A percentile compares a stretch with the other conserved stretches of the same genome.
Conservation (phyloP, 1,140 invertebrate species). For the Heliconius eleuchia region DNA sequence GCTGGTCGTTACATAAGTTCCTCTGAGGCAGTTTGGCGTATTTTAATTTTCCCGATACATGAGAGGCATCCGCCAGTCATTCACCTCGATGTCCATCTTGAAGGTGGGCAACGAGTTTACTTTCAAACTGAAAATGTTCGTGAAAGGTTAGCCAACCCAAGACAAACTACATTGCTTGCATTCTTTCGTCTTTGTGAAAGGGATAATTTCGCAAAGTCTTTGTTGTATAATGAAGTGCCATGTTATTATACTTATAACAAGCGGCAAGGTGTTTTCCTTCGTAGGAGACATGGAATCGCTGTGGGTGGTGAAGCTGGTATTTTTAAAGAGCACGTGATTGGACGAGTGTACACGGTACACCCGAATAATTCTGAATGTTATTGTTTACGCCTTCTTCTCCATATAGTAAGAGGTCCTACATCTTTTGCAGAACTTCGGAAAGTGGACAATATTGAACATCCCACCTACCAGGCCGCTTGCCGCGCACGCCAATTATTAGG, state of each 20-base stretch:
- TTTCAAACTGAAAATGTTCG: conserved; percentile 43
- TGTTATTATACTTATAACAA: conserved; percentile 28
- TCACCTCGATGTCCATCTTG: conserved; percentile 59
- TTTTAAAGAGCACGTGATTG: conserved; percentile 51
- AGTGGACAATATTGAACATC: conserved; percentile 48
- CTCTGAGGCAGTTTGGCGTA: conserved; percentile 75
- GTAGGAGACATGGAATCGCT: conserved; percentile 43
- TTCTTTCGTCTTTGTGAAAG: conserved; percentile 46
- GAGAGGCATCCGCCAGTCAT: conserved; percentile 65
- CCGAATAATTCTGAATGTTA: conserved; percentile 67
- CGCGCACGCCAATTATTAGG: conserved; percentile 49
- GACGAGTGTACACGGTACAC: conserved; percentile 64
- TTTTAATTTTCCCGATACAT: conserved; percentile 69
- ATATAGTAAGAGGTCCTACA: conserved; percentile 61
- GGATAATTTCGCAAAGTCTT: conserved; percentile 41
- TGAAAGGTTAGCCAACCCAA: conserved; percentile 41
- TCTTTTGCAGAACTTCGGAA: conserved; percentile 55
- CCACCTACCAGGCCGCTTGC: conserved; percentile 43
- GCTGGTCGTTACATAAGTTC: conserved; percentile 48
- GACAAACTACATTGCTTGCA: conserved; percentile 45
- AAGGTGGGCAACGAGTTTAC: conserved; percentile 45
- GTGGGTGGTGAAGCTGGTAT: conserved; percentile 42
- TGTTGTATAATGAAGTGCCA: conserved; percentile 42
- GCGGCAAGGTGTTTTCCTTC: conserved; percentile 35
- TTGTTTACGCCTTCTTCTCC: conserved; percentile 69